A percentile compares a stretch with the other conserved stretches of the same genome.
phyloP scores from a whole-genome alignment of 2,888 invertebrate species.

The Polyommatus iphigenia region DNA sequence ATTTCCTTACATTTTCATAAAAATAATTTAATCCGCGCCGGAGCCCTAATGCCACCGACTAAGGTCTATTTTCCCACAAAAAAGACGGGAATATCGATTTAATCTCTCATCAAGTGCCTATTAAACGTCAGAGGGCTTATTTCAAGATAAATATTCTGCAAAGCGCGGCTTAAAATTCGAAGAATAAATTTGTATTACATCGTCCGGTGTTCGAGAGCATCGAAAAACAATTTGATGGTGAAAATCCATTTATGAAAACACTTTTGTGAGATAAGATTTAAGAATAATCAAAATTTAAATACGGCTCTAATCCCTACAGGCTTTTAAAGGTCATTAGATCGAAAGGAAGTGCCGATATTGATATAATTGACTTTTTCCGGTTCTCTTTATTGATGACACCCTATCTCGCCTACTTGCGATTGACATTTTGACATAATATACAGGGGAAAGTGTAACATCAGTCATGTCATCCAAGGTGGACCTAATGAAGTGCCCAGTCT shows the following conservation, averaged over 20 bases:
- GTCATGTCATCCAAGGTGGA: too few relatives aligned
- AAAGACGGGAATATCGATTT: slow-evolving; percentile 25
- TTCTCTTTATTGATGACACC: neutral
- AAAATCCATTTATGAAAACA: slow-evolving; percentile 3
- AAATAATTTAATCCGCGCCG: slow-evolving; percentile 4
- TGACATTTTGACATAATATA: neutral
- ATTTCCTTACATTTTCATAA: slow-evolving; percentile 25
- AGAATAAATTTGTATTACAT: slow-evolving; percentile 23
- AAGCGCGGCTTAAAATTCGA: slow-evolving; percentile 19
- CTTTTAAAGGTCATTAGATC: neutral
- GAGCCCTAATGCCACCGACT: neutral
- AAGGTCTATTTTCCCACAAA: neutral
- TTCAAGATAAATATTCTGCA: slow-evolving; percentile 26
- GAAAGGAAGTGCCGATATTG: neutral
- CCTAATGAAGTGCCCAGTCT: too few relatives aligned
- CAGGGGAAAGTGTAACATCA: neutral
- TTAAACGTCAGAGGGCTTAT: slow-evolving; percentile 27
- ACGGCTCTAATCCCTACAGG: neutral
- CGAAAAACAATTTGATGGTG: neutral
- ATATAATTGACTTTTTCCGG: neutral
- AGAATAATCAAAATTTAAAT: slow-evolving; percentile 8
- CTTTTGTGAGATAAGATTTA: slow-evolving; percentile 13
- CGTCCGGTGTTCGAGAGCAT: slow-evolving; percentile 3
- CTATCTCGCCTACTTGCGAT: neutral
- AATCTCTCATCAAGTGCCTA: slow-evolving; percentile 32